Conservation (phyloP, 2,888 invertebrate genomes). For the Empis livida region DNA sequence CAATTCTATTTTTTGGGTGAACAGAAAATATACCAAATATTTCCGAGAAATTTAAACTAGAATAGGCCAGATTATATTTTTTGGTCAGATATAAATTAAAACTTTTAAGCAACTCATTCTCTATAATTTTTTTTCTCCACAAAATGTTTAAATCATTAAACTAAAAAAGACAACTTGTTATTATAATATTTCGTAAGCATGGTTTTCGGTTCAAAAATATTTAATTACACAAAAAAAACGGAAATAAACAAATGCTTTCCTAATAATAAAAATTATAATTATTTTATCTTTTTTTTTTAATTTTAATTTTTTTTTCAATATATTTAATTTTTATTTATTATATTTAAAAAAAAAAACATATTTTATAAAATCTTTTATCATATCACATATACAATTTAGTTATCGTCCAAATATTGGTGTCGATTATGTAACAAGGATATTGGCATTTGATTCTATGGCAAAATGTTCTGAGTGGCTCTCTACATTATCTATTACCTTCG, state of each 20-base stretch:
- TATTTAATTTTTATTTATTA: slow-evolving; percentile 5
- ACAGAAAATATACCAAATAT: too few relatives aligned
- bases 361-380: slow-evolving; percentile 34
- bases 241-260: neutral
- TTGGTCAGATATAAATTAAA: too few relatives aligned
- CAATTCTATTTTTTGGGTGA: too few relatives aligned
- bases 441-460: slow-evolving; percentile 74
- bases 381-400: slow-evolving; percentile 45
- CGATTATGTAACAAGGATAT: slow-evolving; percentile 71
- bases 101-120: too few relatives aligned
- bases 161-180: too few relatives aligned
- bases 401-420: slow-evolving; percentile 86
- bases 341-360: neutral
- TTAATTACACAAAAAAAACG: too few relatives aligned
- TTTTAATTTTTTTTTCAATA: slow-evolving; percentile 6
- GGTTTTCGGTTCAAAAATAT: too few relatives aligned
- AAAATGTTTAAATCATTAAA: too few relatives aligned
- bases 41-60: too few relatives aligned
- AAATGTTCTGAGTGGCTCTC: slow-evolving; percentile 81
- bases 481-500: slow-evolving; percentile 63
- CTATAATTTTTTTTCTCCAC: too few relatives aligned
- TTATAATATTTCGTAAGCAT: too few relatives aligned
- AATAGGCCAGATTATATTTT: too few relatives aligned
- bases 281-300: slow-evolving; percentile 5
- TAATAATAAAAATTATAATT: slow-evolving; percentile 4